These are phyloP conservation scores for Ormyrus thymus DNA, from an alignment of 2,888 invertebrate genomes.

Conservation along the genomic window DNA sequence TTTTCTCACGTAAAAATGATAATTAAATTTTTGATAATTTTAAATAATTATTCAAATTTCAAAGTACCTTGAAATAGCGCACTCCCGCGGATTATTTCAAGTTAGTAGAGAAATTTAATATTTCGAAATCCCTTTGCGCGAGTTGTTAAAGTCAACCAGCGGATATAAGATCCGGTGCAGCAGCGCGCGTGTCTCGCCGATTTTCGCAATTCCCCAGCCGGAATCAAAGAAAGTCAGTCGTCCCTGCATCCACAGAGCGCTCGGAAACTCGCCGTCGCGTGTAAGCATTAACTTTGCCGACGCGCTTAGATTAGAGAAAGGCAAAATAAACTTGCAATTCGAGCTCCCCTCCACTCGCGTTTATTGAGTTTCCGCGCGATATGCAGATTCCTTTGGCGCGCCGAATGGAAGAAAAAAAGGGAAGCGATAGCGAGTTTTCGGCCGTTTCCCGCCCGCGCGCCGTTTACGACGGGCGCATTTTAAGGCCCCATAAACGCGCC, in stretches of 20 bases:
- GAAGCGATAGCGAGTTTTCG: slow-evolving; percentile 13
- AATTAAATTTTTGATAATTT: too few relatives aligned
- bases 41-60: too few relatives aligned
- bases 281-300: slow-evolving; percentile 26
- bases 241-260: too few relatives aligned
- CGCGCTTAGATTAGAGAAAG: slow-evolving; percentile 26
- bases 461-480: slow-evolving; percentile 33
- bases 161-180: not conserved
- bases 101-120: too few relatives aligned
- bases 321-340: slow-evolving; percentile 50
- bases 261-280: not conserved
- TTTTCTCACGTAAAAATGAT: too few relatives aligned
- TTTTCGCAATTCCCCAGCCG: slow-evolving; percentile 27
- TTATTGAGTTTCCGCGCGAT: slow-evolving; percentile 52
- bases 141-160: too few relatives aligned
- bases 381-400: slow-evolving; percentile 31
- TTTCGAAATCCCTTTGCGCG: too few relatives aligned
- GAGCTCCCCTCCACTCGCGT: slow-evolving; percentile 21
- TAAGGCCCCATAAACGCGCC: slow-evolving; percentile 42
- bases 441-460: slow-evolving; percentile 20
- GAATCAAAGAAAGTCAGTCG: slow-evolving; percentile 30
- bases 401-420: not conserved
- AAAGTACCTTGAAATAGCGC: too few relatives aligned
- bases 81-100: too few relatives aligned
- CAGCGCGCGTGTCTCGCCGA: not conserved